Conservation (phyloP, 2,797 vertebrate species). For the Corythornis leucogaster region DNA sequence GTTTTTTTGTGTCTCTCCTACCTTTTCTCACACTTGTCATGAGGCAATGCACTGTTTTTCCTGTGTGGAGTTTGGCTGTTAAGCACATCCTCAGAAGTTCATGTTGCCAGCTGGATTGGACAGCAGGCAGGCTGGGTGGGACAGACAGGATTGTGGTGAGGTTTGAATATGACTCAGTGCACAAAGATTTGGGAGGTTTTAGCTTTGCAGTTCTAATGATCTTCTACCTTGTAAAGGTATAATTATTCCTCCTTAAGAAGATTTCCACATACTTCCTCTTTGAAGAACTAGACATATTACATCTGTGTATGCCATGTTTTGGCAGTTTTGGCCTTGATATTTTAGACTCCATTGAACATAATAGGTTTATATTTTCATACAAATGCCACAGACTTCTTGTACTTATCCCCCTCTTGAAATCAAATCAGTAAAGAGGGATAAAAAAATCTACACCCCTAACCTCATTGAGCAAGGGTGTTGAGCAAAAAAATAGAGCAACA, state of each 20-base stretch:
- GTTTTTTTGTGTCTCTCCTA: slow-evolving; percentile 54
- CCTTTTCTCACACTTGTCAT: slow-evolving; percentile 69
- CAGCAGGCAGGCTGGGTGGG: not conserved
- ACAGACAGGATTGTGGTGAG: not conserved
- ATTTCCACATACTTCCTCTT: not conserved
- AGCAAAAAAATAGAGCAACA: not conserved
- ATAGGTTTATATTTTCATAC: not conserved
- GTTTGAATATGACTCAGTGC: not conserved
- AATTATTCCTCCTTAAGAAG: not conserved
- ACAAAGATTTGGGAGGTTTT: not conserved
- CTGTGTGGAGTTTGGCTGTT: slow-evolving; percentile 21
- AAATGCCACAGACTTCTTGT: not conserved
- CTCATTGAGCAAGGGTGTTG: not conserved
- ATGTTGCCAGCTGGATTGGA: slow-evolving; percentile 38
- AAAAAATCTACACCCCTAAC: not conserved
- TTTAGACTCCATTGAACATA: not conserved
- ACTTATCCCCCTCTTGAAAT: not conserved
- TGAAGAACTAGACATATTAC: not conserved
- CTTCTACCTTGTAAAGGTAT: not conserved
- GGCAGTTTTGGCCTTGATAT: not conserved
- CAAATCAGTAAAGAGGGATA: not conserved
- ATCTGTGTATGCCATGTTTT: not conserved
- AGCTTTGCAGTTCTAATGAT: not conserved
- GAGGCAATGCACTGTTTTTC: slow-evolving; percentile 36
- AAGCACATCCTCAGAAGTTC: not conserved